Evolutionary conservation across 2,113 vertebrate genomes (phyloP), one percentile per base, ranked within the genome.

Genomic region (Ptyas mucosa): DNA sequence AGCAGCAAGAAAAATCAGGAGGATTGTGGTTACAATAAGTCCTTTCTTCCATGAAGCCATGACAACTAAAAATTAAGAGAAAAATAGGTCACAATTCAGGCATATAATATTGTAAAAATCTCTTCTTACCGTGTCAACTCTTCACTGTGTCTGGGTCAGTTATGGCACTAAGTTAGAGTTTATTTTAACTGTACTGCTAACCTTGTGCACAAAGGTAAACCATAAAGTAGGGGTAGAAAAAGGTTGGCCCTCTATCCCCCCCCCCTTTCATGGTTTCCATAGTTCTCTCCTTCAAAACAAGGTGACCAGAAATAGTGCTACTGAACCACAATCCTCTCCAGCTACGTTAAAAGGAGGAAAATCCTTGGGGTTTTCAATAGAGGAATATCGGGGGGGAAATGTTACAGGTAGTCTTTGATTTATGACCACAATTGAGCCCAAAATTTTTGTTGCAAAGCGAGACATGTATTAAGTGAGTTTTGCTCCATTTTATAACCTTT

Each of bases 1-100:
- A 39, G 29, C 12, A 53, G 24, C 39, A 54, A 89, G 34, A 61
- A 95, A 20, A 89, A 24, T 8, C 61, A 95, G 85, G 0, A 97
- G 86, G 92, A 96, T 89, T 93, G 95, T 93, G 0, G 90, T 58
- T 91, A 93, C 94, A 91, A 97, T 96, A 61, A 97, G 8, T 91
- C 95, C 93, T 95, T 97, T 97, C 93, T 97, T 94, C 97, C 97
- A 97, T 3, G 93, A 43, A 15, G 97, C 97, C 90, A 97, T 89
- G 85, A 97, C 91, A 20, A 97, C 97, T 97, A 95, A n/a, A 97
- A 96, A 88, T 8, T 85, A 58, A 94, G 61, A 95, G 69, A 94
- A 86, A 94, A 2, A n/a, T 0, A 12, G 90, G 64, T 94, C 91
- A 94, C 29, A 15, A 21, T 54, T 46, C 12, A 93, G 88, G 75